phyloP scores from a whole-genome alignment of 2,113 vertebrate genomes.

The Ptilonorhynchus violaceus region DNA sequence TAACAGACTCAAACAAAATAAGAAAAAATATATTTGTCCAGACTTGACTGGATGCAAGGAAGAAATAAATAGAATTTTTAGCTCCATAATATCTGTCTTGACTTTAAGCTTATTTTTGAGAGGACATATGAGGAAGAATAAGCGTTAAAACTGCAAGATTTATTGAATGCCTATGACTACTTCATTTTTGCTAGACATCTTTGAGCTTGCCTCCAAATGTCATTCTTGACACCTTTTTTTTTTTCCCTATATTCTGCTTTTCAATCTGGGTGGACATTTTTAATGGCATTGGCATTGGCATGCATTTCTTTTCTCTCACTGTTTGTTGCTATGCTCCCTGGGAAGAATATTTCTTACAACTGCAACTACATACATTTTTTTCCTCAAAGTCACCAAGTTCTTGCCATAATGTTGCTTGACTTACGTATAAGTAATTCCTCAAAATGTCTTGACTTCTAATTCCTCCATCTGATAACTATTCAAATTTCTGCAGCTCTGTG shows the following conservation, averaged over 20 bases:
- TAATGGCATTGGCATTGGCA: background rate
- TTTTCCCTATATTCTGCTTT: background rate
- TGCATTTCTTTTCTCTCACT: background rate
- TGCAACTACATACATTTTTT: background rate
- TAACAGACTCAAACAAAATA: background rate
- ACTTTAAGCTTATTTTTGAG: background rate
- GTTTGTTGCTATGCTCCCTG: background rate
- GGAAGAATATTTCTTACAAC: background rate
- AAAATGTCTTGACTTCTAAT: background rate
- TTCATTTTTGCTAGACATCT: background rate
- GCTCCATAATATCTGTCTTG: background rate
- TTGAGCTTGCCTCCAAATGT: background rate
- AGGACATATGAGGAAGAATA: background rate
- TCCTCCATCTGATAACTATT: background rate
- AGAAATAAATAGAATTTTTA: background rate
- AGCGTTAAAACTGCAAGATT: background rate
- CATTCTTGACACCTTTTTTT: background rate
- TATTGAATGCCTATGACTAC: background rate
- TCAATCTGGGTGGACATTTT: background rate
- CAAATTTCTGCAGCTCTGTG: background rate
- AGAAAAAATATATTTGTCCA: background rate
- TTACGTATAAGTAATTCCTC: background rate
- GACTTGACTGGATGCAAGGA: background rate
- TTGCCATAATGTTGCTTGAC: background rate
- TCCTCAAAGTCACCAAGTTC: background rate